A percentile compares a stretch with the other conserved stretches of the same genome.
phyloP scores from a whole-genome alignment of 1,140 invertebrate species.

The Drusus annulatus region DNA sequence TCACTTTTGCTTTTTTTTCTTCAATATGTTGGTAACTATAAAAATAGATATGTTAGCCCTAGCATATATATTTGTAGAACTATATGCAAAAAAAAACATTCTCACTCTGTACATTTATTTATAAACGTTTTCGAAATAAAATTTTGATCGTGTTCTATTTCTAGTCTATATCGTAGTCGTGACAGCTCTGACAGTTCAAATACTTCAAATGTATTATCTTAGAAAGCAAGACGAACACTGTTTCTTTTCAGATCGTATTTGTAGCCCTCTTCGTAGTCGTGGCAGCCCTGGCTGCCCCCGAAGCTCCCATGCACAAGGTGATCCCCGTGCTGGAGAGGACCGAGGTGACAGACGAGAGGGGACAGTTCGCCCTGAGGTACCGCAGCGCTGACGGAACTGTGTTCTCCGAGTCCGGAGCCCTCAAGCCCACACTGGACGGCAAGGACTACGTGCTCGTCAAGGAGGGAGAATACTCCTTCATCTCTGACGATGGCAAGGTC shows the following conservation, averaged over 20 bases:
- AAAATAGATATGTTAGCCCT: no score
- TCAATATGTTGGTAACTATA: no score
- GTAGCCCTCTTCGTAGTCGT: conserved; percentile 38
- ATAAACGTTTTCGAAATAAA: no score
- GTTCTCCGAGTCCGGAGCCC: conserved; percentile 50
- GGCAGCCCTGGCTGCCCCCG: conserved; percentile 47
- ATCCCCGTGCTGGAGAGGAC: conserved; percentile 1
- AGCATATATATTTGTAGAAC: no score
- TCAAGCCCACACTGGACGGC: conserved; percentile 43
- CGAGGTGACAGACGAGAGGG: conserved; percentile 44
- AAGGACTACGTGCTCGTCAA: background rate
- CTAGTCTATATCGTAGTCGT: no score
- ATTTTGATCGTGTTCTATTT: no score
- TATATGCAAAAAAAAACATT: no score
- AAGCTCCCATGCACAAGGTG: conserved; percentile 15
- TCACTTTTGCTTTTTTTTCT: no score
- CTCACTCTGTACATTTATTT: no score
- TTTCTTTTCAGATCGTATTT: conserved; percentile 18
- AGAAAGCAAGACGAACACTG: no score
- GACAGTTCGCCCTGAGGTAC: conserved; percentile 60
- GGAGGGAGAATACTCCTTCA: conserved; percentile 18
- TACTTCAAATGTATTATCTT: no score
- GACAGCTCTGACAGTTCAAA: no score
- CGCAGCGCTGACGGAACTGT: conserved; percentile 55
- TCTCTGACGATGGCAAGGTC: background rate